Conservation (phyloP, 1,140 invertebrate genomes). For the Scylla paramamosain region DNA sequence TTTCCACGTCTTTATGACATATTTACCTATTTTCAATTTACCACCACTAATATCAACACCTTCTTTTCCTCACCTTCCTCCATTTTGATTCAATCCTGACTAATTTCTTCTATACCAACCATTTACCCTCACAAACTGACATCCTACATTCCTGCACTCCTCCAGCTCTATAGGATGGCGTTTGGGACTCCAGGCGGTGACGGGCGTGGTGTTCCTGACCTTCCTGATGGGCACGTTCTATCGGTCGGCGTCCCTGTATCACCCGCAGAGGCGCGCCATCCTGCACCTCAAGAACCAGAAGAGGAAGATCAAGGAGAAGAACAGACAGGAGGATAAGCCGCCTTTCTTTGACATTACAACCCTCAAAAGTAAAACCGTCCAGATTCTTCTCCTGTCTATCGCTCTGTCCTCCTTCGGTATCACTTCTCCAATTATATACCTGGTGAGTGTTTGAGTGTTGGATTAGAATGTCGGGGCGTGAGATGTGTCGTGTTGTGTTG, state of each 20-base stretch:
- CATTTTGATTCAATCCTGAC: too few relatives aligned
- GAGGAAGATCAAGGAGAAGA: constrained; percentile 83
- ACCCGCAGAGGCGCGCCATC: constrained; percentile 93
- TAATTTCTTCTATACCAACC: too few relatives aligned
- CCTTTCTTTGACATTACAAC: constrained; percentile 93
- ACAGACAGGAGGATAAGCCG: constrained; percentile 85
- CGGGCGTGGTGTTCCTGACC: constrained; percentile 90
- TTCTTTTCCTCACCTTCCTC: too few relatives aligned
- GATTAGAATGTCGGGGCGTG: neutral
- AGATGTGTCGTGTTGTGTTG: neutral
- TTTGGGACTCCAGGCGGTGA: constrained; percentile 91
- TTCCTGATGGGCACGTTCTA: constrained; percentile 94
- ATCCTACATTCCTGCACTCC: neutral
- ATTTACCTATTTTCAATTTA: too few relatives aligned
- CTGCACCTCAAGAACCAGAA: constrained; percentile 95
- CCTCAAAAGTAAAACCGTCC: constrained; percentile 90
- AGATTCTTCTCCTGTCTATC: constrained; percentile 90
- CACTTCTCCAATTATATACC: constrained; percentile 92
- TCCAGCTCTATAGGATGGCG: constrained; percentile 92
- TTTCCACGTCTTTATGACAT: too few relatives aligned
- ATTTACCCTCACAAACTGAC: neutral
- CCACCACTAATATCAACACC: too few relatives aligned
- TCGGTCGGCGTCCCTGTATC: constrained; percentile 92
- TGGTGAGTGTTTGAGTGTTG: constrained; percentile 82
- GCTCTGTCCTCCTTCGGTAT: constrained; percentile 90